Evolutionary conservation across 1,140 invertebrate genomes (phyloP), one percentile per base, ranked within the genome.

Genomic region (Drosophila ogumai): DNA sequence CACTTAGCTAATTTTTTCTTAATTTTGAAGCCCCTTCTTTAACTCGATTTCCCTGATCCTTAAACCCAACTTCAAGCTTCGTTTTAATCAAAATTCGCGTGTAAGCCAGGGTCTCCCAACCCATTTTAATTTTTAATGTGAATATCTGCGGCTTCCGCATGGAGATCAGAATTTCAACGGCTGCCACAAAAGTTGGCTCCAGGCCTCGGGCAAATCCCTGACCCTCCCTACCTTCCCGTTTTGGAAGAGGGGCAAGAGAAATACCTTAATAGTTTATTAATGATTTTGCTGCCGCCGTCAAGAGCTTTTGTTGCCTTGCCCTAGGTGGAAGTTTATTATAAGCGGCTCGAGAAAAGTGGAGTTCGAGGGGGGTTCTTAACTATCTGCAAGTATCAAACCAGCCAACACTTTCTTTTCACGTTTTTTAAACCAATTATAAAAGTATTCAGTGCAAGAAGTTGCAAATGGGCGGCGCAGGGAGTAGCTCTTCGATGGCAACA

Each of bases 341-440:
- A 90, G 61, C 56, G 69, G 79, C 69, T 69, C 50, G 47, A 58
- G 52, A 72, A 72, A 43, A 73, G 67, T 73, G 44, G 32, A 44
- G 28, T 77, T 43, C 19, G 44, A 12, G 15, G 5, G 34, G 9
- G 17, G 28, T 34, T 25, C 36, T 47, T 80, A 84, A 88, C 49
- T 88, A 87, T 87, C 80, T 90, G 81, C 69, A 84, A 88, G 76
- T 87, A 82, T 88, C 63, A 88, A 80, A 77, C 71, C 76, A 81
- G 75, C 69, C 71, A 87, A 82, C 84, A 87, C 79, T 87, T 87
- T 87, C 72, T 82, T 77, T 84, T 69, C 61, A 76, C 84, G 80
- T 87, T 88, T 88, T 87, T 88, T 88, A 90, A 88, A 88, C 84
- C 84, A 88, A 88, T 88, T 88, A 88, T 90, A 88, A 90, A 87